Evolutionary conservation across 2,113 vertebrate genomes (phyloP).

Genomic region (Odocoileus virginianus): DNA sequence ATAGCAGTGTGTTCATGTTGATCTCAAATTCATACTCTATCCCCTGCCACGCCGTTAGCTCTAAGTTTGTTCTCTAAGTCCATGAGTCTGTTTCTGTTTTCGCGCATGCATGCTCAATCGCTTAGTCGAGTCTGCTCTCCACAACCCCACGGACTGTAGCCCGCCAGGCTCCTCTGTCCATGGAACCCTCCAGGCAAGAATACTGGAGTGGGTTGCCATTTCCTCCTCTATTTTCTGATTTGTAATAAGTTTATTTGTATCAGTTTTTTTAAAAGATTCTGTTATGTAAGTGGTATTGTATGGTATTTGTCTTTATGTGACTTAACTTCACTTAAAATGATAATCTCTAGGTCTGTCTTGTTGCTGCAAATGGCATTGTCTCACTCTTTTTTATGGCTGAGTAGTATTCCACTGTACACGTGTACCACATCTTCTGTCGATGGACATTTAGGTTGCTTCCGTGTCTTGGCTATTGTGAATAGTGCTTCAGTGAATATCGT

Average conservation of each 20-base stretch:
- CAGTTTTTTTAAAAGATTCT: not conserved
- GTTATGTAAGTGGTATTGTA: not conserved
- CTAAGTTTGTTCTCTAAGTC: not conserved
- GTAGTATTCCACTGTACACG: fast-evolving
- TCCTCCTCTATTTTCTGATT: not conserved
- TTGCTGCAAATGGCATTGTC: not conserved
- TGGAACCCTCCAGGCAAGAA: not conserved
- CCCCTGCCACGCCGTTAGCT: too few relatives aligned
- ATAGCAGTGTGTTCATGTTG: not conserved
- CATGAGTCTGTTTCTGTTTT: not conserved
- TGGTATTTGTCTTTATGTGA: not conserved
- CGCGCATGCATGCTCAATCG: not conserved
- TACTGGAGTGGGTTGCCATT: not conserved
- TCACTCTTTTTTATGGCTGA: not conserved
- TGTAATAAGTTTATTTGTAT: not conserved
- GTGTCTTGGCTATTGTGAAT: not conserved
- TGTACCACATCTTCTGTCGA: not conserved
- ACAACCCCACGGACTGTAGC: not conserved
- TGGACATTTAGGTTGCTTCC: not conserved
- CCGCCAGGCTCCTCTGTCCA: not conserved
- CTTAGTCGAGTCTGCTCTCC: not conserved
- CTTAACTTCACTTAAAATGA: not conserved
- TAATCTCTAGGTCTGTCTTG: fast-evolving
- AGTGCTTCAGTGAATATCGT: not conserved
- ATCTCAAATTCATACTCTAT: not conserved